These are phyloP conservation scores for Brienomyrus longianalis DNA, from an alignment of 2,113 vertebrate genomes.

Conservation along the genomic window DNA sequence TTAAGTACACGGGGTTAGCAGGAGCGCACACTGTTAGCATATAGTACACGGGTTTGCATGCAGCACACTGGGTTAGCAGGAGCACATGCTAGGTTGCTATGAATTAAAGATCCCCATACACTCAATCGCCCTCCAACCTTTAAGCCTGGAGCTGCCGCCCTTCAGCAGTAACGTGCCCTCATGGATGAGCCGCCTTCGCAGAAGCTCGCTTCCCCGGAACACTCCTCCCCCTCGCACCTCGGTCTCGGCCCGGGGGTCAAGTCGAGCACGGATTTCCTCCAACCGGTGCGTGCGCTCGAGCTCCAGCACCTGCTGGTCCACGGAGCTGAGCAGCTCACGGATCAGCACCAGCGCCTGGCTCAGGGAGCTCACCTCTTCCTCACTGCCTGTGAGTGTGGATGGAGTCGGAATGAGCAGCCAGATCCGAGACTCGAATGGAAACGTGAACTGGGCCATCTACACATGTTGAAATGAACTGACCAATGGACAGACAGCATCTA, in stretches of 20 bases:
- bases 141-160: conserved; percentile 70
- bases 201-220: conserved; percentile 76
- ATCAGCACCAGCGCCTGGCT: conserved; percentile 58
- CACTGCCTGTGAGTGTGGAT: conserved; percentile 53
- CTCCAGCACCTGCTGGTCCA: conserved; percentile 80
- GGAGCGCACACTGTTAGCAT: background rate
- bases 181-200: conserved; percentile 74
- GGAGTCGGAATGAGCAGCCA: background rate
- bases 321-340: conserved; percentile 72
- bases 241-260: conserved; percentile 69
- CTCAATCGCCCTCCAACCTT: conserved; percentile 53
- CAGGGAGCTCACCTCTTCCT: conserved; percentile 66
- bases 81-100: background rate
- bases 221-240: conserved; percentile 60
- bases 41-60: background rate
- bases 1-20: background rate
- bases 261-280: conserved; percentile 74
- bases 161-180: conserved; percentile 82
- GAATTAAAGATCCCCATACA: background rate
- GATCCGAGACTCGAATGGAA: background rate
- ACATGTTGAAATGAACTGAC: background rate
- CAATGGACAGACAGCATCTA: background rate
- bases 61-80: background rate
- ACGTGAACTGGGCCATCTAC: background rate
- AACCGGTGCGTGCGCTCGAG: conserved; percentile 72